Conservation (phyloP, 2,113 vertebrate genomes). For the Oceanites oceanicus region DNA sequence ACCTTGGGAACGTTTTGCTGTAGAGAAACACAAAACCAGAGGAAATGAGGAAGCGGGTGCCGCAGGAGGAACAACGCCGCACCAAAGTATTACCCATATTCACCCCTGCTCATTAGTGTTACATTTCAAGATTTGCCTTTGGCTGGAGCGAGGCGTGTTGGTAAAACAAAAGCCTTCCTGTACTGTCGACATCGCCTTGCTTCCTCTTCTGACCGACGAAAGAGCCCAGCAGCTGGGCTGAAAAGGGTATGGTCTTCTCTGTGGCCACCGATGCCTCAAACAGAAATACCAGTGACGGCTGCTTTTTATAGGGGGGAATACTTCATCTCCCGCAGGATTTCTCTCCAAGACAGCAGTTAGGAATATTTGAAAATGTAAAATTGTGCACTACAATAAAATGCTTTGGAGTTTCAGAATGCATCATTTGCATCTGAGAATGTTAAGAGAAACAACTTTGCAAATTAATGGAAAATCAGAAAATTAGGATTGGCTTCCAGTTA, state of each 20-base stretch:
- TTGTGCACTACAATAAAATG: not conserved
- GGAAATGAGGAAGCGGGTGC: not conserved
- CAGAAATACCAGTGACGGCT: not conserved
- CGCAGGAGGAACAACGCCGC: not conserved
- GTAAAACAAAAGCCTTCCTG: not conserved
- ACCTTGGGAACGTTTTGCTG: not conserved
- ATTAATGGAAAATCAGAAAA: not conserved
- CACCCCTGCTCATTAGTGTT: not conserved
- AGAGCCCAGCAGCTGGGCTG: not conserved
- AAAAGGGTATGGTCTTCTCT: not conserved
- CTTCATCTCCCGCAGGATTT: not conserved
- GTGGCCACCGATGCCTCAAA: not conserved
- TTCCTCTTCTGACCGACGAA: not conserved
- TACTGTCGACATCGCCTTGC: not conserved
- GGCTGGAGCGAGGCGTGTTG: not conserved
- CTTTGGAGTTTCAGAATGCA: not conserved
- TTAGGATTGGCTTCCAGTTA: not conserved
- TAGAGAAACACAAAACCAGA: not conserved
- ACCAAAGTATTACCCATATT: not conserved
- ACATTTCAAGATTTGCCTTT: not conserved
- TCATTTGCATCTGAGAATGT: not conserved
- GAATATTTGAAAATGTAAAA: not conserved
- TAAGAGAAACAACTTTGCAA: not conserved
- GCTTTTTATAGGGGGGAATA: not conserved
- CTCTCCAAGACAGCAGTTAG: not conserved